Conservation (phyloP, 2,888 invertebrate genomes). For the Congeria kusceri region DNA sequence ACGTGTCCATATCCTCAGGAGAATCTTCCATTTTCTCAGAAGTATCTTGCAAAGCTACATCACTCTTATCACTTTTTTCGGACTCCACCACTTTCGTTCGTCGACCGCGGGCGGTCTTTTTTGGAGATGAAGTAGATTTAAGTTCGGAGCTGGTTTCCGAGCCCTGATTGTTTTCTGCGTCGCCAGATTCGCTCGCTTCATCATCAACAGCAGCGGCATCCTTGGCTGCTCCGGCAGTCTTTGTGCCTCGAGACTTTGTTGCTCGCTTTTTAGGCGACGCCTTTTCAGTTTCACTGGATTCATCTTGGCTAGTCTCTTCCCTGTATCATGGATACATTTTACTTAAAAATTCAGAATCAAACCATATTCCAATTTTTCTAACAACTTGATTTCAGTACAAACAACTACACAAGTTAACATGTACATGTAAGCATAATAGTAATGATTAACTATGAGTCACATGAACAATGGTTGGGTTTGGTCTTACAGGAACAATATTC, state of each 20-base stretch:
- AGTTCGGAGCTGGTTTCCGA: constrained; percentile 22
- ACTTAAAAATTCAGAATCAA: too few species aligned
- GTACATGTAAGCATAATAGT: too few species aligned
- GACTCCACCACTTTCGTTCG: constrained; percentile 1
- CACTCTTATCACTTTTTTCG: constrained; percentile 18
- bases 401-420: too few species aligned
- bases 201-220: constrained; percentile 37
- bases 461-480: too few species aligned
- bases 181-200: constrained; percentile 18
- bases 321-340: too few species aligned
- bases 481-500: too few species aligned
- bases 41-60: constrained; percentile 25
- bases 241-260: neutral
- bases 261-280: constrained; percentile 15
- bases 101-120: constrained; percentile 24
- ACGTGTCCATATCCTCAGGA: constrained; percentile 31
- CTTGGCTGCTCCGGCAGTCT: constrained; percentile 15
- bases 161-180: constrained; percentile 9
- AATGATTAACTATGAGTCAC: too few species aligned
- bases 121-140: constrained; percentile 19
- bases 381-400: too few species aligned
- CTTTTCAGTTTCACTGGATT: constrained; percentile 42
- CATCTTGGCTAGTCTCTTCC: constrained; percentile 44
- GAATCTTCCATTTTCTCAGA: constrained; percentile 39
- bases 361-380: too few species aligned